Conservation (phyloP, 2,888 invertebrate genomes). For the Ophion slaviceki region DNA sequence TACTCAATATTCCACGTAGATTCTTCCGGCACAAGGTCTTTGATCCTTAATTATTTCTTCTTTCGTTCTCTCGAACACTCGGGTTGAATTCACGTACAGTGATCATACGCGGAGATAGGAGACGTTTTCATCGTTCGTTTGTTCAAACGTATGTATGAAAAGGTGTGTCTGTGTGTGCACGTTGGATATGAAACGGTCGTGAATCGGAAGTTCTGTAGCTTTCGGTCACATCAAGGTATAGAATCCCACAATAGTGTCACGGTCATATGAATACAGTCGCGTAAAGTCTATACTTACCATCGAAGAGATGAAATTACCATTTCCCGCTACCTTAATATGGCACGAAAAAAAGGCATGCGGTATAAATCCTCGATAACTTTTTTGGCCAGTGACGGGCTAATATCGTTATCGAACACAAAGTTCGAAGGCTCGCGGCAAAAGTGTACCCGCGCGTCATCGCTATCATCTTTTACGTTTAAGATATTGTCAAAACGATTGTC, state of each 20-base stretch:
- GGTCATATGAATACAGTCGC: conserved; percentile 31
- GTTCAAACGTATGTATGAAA: too few species aligned
- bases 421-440: conserved; percentile 9
- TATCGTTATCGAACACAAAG: not conserved
- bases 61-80: too few species aligned
- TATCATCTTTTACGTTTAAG: not conserved
- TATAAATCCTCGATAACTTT: conserved; percentile 18
- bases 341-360: not conserved
- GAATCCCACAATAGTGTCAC: conserved; percentile 55
- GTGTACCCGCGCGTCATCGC: not conserved
- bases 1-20: not conserved
- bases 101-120: too few species aligned
- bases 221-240: conserved; percentile 52
- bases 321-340: conserved; percentile 1
- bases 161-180: too few species aligned
- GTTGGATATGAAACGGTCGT: too few species aligned
- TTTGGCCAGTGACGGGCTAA: not conserved
- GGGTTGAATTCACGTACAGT: too few species aligned
- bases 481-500: not conserved
- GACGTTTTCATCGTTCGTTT: too few species aligned
- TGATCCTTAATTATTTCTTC: not conserved
- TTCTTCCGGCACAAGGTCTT: conserved; percentile 14
- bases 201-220: conserved; percentile 2
- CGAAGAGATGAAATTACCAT: conserved; percentile 39
- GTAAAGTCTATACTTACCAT: conserved; percentile 1